Evolutionary conservation across 2,888 invertebrate genomes (phyloP).

Genomic region (Therioaphis trifolii): DNA sequence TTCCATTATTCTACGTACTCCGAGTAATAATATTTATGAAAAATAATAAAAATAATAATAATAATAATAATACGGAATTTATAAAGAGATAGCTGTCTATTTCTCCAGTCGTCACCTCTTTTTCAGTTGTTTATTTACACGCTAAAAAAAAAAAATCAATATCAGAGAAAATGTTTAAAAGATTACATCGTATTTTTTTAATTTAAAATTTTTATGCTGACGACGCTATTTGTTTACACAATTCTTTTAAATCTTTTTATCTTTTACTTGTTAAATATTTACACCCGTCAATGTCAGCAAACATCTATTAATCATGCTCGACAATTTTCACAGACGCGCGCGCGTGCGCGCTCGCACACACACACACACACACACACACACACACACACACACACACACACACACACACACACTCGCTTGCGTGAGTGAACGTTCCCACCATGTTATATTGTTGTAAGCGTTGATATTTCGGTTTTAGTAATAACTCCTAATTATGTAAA

Average conservation of each 20-base stretch:
- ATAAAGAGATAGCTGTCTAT: conserved; percentile 13
- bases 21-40: too few species aligned
- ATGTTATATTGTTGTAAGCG: too few species aligned
- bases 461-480: too few species aligned
- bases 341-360: too few species aligned
- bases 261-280: conserved; percentile 33
- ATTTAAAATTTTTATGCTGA: conserved; percentile 16
- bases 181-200: conserved; percentile 35
- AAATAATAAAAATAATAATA: neutral
- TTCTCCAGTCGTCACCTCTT: conserved; percentile 1
- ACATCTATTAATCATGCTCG: conserved; percentile 40
- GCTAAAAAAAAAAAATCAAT: conserved; percentile 33
- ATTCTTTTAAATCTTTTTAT: conserved; percentile 12
- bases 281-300: conserved; percentile 16
- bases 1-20: too few species aligned
- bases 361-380: too few species aligned
- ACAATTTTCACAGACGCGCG: conserved; percentile 32
- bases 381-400: too few species aligned
- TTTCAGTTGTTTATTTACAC: conserved; percentile 22
- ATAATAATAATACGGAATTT: too few species aligned
- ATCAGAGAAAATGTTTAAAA: conserved; percentile 9
- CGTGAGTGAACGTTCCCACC: too few species aligned
- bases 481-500: too few species aligned
- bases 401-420: too few species aligned
- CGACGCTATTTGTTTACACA: conserved; percentile 22